Conservation (phyloP, 2,797 vertebrate genomes). For the Helostoma temminkii region DNA sequence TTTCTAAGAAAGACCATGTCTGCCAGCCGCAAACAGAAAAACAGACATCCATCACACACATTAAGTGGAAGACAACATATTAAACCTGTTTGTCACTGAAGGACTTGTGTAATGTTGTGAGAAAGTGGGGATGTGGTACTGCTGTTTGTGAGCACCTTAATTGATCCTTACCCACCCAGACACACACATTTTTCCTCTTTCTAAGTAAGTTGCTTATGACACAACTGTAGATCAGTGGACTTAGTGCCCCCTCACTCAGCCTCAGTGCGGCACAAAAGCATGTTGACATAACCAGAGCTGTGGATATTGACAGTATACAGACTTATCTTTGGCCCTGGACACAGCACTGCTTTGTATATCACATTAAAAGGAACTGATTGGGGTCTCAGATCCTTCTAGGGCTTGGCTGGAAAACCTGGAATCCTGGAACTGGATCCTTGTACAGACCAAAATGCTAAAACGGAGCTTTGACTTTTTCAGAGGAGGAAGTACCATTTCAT, state of each 20-base stretch:
- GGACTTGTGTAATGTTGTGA: slow-evolving; percentile 19
- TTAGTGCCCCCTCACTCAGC: slow-evolving; percentile 43
- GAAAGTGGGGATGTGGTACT: slow-evolving; percentile 36
- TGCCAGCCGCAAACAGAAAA: slow-evolving; percentile 30
- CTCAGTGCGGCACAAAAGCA: slow-evolving; percentile 41
- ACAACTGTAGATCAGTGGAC: slow-evolving; percentile 77
- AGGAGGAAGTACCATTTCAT: slow-evolving; percentile 79
- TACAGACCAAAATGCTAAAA: slow-evolving; percentile 69
- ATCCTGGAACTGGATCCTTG: slow-evolving; percentile 55
- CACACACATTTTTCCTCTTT: slow-evolving; percentile 48
- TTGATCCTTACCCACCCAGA: slow-evolving; percentile 30
- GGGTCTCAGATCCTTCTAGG: slow-evolving; percentile 53
- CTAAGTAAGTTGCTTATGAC: slow-evolving; percentile 60
- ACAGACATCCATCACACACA: slow-evolving; percentile 17
- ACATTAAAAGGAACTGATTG: slow-evolving; percentile 31
- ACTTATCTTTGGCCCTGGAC: slow-evolving; percentile 41
- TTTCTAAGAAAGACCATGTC: slow-evolving; percentile 53
- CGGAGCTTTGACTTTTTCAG: slow-evolving; percentile 60
- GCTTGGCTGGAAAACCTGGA: slow-evolving; percentile 64
- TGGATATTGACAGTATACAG: slow-evolving; percentile 23
- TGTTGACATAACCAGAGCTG: slow-evolving; percentile 33
- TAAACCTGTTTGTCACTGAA: slow-evolving; percentile 34
- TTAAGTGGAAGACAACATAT: slow-evolving; percentile 29
- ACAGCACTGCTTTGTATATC: slow-evolving; percentile 31
- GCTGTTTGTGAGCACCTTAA: slow-evolving; percentile 72